Base-by-base conservation (phyloP, 2,113 vertebrate species). In the Mesitornis unicolor region DNA sequence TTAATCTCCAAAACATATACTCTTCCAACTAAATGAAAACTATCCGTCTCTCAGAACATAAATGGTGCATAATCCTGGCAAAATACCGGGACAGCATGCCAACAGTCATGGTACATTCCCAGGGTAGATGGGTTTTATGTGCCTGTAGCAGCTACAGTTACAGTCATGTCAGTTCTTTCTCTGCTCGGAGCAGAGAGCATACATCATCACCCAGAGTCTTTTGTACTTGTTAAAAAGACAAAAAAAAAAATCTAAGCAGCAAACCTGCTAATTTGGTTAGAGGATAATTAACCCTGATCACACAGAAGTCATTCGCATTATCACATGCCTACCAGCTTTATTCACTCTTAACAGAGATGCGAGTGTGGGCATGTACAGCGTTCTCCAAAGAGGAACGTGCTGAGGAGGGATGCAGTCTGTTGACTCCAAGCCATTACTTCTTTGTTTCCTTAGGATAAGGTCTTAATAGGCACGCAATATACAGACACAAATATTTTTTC, bases 211-310 rank as follows among this genome's bases (percentile, higher is more conserved):
- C 16, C 29, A 51, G 31, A 81, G 31, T 24, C 64, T 90, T 90
- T 70, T 79, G 38, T 56, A 57, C 28, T 73, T 50, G 28, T 53
- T 89, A 43, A 94, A 84, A 84, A 69, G 29, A 29, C n/a, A 71
- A 59, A 43, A 67, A 80, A 47, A 38, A 42, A 14, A 5, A 2
- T 56, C 73, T 43, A 60, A 91, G 54, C 35, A 35, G 61, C 65
- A 64, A 89, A 94, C 56, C 76, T 86, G 73, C 68, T 93, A 71
- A 95, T 96, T 96, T 93, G n/a, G 24, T 25, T 92, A 68, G 60
- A 90, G 67, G n/a, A 36, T 93, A 96, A 94, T 96, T 84, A 96
- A 60, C 64, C 6, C 17, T 86, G 83, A 95, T 97, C 88, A 92
- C 87, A 86, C 47, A 94, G 59, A 92, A 97, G 90, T 78, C 60